These are phyloP conservation scores for Pollenia griseotomentosa DNA, from an alignment of 2,888 invertebrate species.

Conservation along the genomic window DNA sequence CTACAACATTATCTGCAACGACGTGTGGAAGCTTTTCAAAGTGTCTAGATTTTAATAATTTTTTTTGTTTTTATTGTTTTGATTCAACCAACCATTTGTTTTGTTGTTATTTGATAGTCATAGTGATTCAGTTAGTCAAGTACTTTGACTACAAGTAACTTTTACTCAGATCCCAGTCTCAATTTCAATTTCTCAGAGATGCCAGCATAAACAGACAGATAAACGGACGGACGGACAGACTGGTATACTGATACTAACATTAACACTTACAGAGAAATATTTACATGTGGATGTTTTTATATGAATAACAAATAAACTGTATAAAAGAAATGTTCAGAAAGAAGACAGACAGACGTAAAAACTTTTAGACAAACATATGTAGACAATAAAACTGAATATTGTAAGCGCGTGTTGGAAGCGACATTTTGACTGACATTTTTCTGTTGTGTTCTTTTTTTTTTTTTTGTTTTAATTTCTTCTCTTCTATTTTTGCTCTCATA, in stretches of 20 bases:
- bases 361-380: conserved; percentile 71
- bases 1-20: conserved; percentile 35
- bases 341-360: conserved; percentile 54
- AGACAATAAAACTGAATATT: conserved; percentile 72
- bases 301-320: conserved; percentile 41
- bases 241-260: background rate
- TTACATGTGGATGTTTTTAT: conserved; percentile 5
- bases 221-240: conserved; percentile 38
- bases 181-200: conserved; percentile 55
- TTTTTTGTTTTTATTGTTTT: conserved; percentile 18
- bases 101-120: conserved; percentile 65
- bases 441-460: conserved; percentile 71
- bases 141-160: conserved; percentile 64
- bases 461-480: no score
- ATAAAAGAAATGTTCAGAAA: conserved; percentile 44
- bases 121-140: conserved; percentile 72
- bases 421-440: conserved; percentile 83
- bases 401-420: conserved; percentile 82
- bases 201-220: conserved; percentile 48
- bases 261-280: conserved; percentile 11
- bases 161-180: conserved; percentile 36
- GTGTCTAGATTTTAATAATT: conserved; percentile 60
- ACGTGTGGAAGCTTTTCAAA: conserved; percentile 52
- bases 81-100: conserved; percentile 37
- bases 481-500: conserved; percentile 71